Evolutionary conservation across 2,888 invertebrate genomes (phyloP).

Genomic region (Creontiades dilutus): DNA sequence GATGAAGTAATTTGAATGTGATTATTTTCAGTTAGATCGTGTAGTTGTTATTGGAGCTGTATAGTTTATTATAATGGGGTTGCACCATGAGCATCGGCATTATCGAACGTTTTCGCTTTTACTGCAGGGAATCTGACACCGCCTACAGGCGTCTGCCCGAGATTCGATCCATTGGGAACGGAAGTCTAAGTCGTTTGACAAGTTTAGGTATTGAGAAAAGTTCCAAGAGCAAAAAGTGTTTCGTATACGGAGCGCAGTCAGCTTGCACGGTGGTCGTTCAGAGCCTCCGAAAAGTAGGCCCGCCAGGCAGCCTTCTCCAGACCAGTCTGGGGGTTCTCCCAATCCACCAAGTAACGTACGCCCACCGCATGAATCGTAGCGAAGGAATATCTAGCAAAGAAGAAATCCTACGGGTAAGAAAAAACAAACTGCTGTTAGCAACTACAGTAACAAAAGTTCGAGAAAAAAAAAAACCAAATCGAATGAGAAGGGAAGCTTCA

Average conservation of each 20-base stretch:
- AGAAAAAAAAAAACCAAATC: no score
- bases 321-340: conserved; percentile 34
- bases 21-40: no score
- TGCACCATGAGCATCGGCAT: not conserved
- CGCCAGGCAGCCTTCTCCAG: not conserved
- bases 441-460: no score
- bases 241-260: not conserved
- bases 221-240: conserved; percentile 22
- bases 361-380: not conserved
- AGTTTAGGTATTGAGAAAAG: not conserved
- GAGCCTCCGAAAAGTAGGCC: conserved; percentile 30
- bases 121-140: not conserved
- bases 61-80: no score
- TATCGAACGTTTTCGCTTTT: conserved; percentile 13
- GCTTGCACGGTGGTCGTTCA: not conserved
- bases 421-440: no score
- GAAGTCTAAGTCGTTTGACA: not conserved
- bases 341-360: conserved; percentile 18
- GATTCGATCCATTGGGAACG: not conserved
- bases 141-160: not conserved
- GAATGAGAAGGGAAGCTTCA: no score
- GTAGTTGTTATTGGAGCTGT: no score
- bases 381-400: conserved; percentile 5
- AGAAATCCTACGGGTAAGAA: not conserved
- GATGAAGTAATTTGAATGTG: no score